Evolutionary conservation across 2,797 vertebrate genomes (phyloP).

Genomic region (Babyrousa celebensis): DNA sequence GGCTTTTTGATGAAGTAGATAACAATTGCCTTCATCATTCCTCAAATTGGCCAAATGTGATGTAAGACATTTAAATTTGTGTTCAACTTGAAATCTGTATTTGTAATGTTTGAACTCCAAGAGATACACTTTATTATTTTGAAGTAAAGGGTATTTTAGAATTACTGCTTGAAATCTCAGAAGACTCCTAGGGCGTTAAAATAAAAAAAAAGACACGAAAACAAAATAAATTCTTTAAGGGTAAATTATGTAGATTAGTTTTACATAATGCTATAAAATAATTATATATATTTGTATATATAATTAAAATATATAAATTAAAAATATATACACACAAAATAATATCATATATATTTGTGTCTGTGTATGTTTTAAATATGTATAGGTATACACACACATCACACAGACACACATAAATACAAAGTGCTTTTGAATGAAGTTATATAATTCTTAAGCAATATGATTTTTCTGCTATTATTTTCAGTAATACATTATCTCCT

Average conservation of each 20-base stretch:
- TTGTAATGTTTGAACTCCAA: conserved; percentile 33
- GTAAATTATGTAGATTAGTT: conserved; percentile 7
- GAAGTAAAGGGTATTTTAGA: conserved; percentile 42
- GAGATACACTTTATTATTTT: conserved; percentile 51
- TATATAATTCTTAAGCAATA: neutral
- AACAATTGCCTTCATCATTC: neutral
- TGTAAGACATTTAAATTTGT: conserved; percentile 27
- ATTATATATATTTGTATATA: neutral
- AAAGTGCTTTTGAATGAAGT: neutral
- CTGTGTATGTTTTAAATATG: neutral
- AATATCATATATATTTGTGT: neutral
- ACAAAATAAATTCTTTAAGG: conserved; percentile 44
- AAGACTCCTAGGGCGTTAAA: conserved; percentile 4
- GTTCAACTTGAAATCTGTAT: conserved; percentile 11
- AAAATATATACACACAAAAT: neutral
- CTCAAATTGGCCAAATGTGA: neutral
- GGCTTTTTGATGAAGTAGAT: neutral
- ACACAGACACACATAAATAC: neutral
- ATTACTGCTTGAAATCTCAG: conserved; percentile 61
- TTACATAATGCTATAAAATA: neutral
- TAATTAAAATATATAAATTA: neutral
- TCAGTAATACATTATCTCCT: neutral
- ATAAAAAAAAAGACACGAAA: conserved; percentile 22
- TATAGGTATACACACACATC: neutral
- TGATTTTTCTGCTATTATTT: conserved; percentile 45